Percentiles rank a stretch among this genome's conserved stretches.
phyloP scores from a whole-genome alignment of 2,888 invertebrate species.

The Perdita meconis region DNA sequence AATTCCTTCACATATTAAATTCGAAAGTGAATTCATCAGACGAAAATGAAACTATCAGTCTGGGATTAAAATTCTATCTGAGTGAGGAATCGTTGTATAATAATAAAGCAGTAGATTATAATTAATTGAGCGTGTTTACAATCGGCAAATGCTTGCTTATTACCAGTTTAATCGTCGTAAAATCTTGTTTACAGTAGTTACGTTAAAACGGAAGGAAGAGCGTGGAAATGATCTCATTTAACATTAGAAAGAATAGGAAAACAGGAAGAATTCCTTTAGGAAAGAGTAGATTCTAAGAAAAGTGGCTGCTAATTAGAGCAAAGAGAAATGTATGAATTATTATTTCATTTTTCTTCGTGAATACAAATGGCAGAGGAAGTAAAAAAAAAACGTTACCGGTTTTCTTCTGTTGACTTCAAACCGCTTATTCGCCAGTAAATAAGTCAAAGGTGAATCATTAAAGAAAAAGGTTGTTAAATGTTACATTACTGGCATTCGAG shows the following conservation, averaged over 20 bases:
- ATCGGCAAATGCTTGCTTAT: neutral
- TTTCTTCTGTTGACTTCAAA: too few relatives aligned
- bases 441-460: too few relatives aligned
- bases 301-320: too few relatives aligned
- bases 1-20: constrained; percentile 44
- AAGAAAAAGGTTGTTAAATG: too few relatives aligned
- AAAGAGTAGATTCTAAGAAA: too few relatives aligned
- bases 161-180: neutral
- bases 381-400: too few relatives aligned
- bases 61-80: constrained; percentile 78
- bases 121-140: neutral
- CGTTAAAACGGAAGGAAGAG: neutral
- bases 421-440: too few relatives aligned
- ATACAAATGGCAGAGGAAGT: too few relatives aligned
- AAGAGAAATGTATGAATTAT: too few relatives aligned
- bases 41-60: neutral
- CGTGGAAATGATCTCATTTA: neutral
- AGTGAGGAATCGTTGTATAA: neutral
- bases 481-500: too few relatives aligned
- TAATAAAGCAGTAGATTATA: neutral
- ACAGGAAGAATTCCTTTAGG: neutral
- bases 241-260: neutral
- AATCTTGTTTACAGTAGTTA: neutral
- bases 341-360: too few relatives aligned
- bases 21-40: constrained; percentile 38